Evolutionary conservation across 2,113 vertebrate genomes (phyloP).

Genomic region (Manacus vitellinus): DNA sequence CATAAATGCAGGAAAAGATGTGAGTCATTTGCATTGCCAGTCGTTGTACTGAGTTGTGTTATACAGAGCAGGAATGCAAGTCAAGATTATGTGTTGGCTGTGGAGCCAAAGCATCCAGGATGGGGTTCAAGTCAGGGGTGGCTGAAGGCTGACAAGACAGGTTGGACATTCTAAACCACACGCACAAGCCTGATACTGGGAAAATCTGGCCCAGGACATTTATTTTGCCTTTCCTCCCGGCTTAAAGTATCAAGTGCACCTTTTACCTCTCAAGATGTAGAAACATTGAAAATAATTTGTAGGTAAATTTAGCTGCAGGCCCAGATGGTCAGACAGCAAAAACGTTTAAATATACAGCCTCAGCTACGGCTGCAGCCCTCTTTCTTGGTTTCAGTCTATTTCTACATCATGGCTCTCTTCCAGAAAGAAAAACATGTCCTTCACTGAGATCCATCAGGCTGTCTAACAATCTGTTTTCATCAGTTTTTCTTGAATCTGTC

Average conservation of each 20-base stretch:
- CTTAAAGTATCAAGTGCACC: not conserved
- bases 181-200: not conserved
- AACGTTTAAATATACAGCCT: constrained; percentile 30
- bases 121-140: not conserved
- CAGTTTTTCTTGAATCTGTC: not conserved
- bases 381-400: constrained; percentile 20
- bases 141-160: not conserved
- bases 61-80: not conserved
- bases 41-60: not conserved
- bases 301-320: constrained; percentile 41
- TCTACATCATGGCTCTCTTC: constrained; percentile 25
- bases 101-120: not conserved
- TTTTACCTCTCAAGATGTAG: constrained; percentile 15
- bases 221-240: not conserved
- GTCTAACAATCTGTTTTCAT: constrained; percentile 14
- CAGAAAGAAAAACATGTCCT: constrained; percentile 16
- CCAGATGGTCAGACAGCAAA: constrained; percentile 35
- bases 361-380: not conserved
- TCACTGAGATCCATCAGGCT: not conserved
- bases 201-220: not conserved
- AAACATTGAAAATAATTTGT: constrained; percentile 13
- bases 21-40: not conserved
- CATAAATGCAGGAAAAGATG: not conserved
- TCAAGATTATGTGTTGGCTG: not conserved
- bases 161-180: not conserved